Conservation (phyloP, 2,797 vertebrate species). For the Mallotus villosus region DNA sequence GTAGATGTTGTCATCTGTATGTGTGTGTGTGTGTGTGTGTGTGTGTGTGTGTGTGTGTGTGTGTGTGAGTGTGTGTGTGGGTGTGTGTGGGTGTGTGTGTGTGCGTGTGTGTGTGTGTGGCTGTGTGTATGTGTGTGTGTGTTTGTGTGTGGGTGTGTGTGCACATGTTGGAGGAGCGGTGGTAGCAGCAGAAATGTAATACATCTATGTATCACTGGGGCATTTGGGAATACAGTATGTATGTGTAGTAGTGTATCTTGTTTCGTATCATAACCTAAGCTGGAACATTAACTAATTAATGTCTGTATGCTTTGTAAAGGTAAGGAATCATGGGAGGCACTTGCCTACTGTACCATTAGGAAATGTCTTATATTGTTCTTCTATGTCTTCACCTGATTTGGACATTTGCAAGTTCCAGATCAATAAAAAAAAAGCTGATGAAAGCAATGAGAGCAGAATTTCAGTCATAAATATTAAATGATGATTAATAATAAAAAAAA, state of each 20-base stretch:
- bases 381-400: no score
- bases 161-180: background rate
- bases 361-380: no score
- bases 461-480: background rate
- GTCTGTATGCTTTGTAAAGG: no score
- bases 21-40: conserved; percentile 1
- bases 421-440: background rate
- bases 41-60: conserved; percentile 1
- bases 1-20: background rate
- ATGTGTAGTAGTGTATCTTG: no score
- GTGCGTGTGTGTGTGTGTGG: conserved; percentile 3
- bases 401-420: no score
- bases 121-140: conserved; percentile 3
- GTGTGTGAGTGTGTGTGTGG: background rate
- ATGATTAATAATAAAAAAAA: background rate
- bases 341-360: no score
- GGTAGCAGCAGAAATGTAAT: no score
- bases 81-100: background rate
- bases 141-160: background rate
- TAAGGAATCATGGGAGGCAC: background rate
- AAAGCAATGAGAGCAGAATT: background rate
- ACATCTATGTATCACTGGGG: background rate
- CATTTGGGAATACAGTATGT: background rate
- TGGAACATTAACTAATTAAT: no score
- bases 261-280: no score